These are phyloP conservation scores for Muntiacus reevesi DNA, from an alignment of 2,113 vertebrate genomes.

Conservation along the genomic window DNA sequence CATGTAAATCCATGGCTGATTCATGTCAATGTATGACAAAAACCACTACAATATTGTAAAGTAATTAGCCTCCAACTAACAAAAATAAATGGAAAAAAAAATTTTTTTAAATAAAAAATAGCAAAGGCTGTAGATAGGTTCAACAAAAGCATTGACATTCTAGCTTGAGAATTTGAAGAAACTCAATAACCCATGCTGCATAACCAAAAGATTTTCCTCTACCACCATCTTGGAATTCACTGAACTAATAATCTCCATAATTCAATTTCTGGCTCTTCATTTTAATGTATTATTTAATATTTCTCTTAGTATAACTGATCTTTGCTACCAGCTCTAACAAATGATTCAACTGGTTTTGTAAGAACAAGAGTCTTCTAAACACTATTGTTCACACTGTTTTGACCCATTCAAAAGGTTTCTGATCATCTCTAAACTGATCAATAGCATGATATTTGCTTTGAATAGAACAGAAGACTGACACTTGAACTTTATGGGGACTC, in stretches of 20 bases:
- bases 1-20: too few species aligned
- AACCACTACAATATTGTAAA: too few species aligned
- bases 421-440: neutral
- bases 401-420: neutral
- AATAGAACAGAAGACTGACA: neutral
- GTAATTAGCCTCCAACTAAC: too few species aligned
- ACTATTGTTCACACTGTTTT: neutral
- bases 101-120: neutral
- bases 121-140: neutral
- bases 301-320: neutral
- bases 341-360: neutral
- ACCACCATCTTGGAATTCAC: neutral
- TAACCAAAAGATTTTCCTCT: neutral
- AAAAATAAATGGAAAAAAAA: too few species aligned
- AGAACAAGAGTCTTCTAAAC: neutral
- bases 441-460: neutral
- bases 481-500: neutral
- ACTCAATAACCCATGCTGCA: neutral
- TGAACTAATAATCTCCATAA: neutral
- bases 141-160: neutral
- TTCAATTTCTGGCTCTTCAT: neutral
- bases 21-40: too few species aligned
- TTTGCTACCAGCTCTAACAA: neutral
- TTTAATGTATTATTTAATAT: neutral
- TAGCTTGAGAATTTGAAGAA: neutral